Evolutionary conservation across 2,888 invertebrate species (phyloP).

Genomic region (Pristionchus entomophagus): DNA sequence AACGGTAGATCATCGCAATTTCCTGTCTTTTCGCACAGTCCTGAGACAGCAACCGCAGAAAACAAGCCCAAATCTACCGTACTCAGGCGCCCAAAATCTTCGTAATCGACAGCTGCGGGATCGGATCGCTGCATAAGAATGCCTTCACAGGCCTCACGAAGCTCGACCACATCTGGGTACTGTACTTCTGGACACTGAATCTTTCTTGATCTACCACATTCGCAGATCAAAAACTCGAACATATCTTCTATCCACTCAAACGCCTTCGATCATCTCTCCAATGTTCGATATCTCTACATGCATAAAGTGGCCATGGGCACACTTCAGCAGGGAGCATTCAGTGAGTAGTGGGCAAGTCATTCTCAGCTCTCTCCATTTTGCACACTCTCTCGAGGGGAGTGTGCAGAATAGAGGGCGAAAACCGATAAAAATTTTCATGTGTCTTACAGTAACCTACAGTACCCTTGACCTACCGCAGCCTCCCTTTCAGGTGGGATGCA

Average conservation of each 20-base stretch:
- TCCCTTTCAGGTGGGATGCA: slow-evolving; percentile 25
- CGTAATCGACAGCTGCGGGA: slow-evolving; percentile 35
- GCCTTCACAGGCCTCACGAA: slow-evolving; percentile 54
- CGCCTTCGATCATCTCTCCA: slow-evolving; percentile 65
- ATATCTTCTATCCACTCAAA: slow-evolving; percentile 61
- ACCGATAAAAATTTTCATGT: too few species aligned
- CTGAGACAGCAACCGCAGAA: background rate
- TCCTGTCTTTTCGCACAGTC: background rate
- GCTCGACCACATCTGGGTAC: slow-evolving; percentile 59
- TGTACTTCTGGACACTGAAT: background rate
- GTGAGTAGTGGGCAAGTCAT: slow-evolving; percentile 2
- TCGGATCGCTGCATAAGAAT: background rate
- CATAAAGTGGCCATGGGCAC: slow-evolving; percentile 57
- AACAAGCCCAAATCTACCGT: background rate
- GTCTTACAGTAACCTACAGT: background rate
- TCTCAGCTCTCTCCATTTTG: background rate
- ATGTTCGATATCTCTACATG: slow-evolving; percentile 70
- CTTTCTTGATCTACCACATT: background rate
- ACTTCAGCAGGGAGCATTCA: slow-evolving; percentile 54
- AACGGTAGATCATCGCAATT: background rate
- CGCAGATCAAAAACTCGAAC: slow-evolving; percentile 66
- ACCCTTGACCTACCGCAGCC: background rate
- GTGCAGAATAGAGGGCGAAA: too few species aligned
- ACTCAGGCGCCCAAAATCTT: slow-evolving; percentile 44
- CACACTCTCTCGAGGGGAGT: too few species aligned